Percentiles rank a stretch among this genome's conserved stretches.
These are phyloP conservation scores for Drosophila peninsularis DNA, from an alignment of 2,888 invertebrate genomes.

Conservation along the genomic window DNA sequence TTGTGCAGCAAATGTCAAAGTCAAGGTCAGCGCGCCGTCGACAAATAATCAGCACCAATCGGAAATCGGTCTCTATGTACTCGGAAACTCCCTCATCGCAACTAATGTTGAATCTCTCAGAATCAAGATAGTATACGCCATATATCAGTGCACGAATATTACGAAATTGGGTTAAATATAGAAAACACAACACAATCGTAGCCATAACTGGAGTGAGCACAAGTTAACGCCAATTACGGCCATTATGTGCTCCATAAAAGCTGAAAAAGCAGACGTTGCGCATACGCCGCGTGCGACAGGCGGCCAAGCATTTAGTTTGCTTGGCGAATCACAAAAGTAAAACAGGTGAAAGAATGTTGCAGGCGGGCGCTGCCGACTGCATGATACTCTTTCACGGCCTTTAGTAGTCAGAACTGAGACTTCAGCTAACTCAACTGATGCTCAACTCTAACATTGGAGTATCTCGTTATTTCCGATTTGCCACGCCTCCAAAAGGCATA, in stretches of 20 bases:
- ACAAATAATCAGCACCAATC: no score
- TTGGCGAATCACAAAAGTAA: conserved; percentile 47
- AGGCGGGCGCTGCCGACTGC: background rate
- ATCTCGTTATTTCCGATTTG: no score
- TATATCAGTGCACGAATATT: background rate
- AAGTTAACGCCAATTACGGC: background rate
- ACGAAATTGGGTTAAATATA: background rate
- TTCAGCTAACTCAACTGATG: no score
- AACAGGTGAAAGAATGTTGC: background rate
- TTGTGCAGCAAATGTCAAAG: conserved; percentile 21
- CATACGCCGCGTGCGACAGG: conserved; percentile 46
- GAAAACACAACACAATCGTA: background rate
- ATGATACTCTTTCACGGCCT: no score
- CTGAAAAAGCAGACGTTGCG: conserved; percentile 29
- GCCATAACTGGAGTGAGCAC: no score
- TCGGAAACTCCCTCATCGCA: background rate
- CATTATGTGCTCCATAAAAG: background rate
- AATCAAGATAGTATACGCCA: background rate
- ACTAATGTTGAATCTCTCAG: background rate
- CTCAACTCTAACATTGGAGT: no score
- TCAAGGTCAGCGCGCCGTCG: background rate
- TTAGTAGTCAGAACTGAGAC: no score
- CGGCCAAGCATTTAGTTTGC: conserved; percentile 40
- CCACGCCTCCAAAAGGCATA: background rate
- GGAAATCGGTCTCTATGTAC: no score